Conservation (phyloP, 2,113 vertebrate species). For the Parotia lawesii region DNA sequence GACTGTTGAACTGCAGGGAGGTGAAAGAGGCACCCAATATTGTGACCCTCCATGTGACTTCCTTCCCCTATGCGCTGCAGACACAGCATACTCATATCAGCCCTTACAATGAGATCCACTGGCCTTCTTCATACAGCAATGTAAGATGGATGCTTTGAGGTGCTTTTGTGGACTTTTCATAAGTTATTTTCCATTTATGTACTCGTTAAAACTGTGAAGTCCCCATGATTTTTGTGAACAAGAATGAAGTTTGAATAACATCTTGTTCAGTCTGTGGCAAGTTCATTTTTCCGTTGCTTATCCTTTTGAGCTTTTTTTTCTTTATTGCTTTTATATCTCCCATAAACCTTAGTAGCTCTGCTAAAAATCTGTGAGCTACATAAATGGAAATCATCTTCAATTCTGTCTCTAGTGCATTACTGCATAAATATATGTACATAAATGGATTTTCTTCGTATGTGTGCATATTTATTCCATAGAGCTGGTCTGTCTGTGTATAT, state of each 20-base stretch:
- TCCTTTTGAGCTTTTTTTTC: not conserved
- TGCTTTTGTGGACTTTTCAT: not conserved
- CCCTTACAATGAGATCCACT: slow-evolving; percentile 96
- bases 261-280: not conserved
- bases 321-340: not conserved
- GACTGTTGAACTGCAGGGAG: slow-evolving; percentile 89
- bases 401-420: not conserved
- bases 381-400: not conserved
- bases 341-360: not conserved
- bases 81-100: slow-evolving; percentile 92
- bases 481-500: not conserved
- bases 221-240: not conserved
- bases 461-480: not conserved
- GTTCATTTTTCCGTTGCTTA: not conserved
- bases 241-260: not conserved
- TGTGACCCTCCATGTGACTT: slow-evolving; percentile 92
- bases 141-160: slow-evolving; percentile 74
- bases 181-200: not conserved
- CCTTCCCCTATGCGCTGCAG: slow-evolving; percentile 93
- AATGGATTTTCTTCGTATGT: not conserved
- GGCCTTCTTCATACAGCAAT: slow-evolving; percentile 85
- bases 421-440: not conserved
- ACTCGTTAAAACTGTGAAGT: not conserved
- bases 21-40: slow-evolving; percentile 92
- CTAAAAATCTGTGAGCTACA: not conserved